Evolutionary conservation across 2,797 vertebrate species (phyloP).

Genomic region (Dryobates pubescens): DNA sequence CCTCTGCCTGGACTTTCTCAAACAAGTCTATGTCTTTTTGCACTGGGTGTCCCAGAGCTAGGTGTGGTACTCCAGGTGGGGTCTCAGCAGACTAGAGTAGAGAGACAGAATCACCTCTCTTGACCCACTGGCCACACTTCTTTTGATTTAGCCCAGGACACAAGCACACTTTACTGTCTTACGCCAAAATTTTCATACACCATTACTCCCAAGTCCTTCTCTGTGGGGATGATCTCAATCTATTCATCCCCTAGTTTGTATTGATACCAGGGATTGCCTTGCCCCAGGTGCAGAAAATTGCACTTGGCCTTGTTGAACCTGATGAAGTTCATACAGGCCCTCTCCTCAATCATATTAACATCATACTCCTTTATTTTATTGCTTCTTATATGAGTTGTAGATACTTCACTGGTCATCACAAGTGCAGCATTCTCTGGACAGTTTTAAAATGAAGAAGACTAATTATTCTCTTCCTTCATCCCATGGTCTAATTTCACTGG

Average conservation of each 20-base stretch:
- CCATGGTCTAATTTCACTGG: not conserved
- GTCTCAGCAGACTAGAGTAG: no score
- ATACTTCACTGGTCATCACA: not conserved
- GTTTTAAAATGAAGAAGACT: not conserved
- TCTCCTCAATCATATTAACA: not conserved
- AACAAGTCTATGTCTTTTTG: no score
- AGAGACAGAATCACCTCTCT: no score
- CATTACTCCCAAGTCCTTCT: not conserved
- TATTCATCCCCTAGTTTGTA: not conserved
- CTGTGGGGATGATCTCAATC: not conserved
- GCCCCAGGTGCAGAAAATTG: not conserved
- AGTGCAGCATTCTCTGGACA: not conserved
- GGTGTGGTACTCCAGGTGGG: no score
- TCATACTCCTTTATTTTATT: not conserved
- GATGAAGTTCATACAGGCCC: not conserved
- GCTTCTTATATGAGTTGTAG: not conserved
- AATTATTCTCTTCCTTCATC: not conserved
- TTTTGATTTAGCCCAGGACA: not conserved
- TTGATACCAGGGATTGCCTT: not conserved
- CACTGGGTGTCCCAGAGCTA: no score
- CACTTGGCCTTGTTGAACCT: not conserved
- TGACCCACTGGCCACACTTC: no score
- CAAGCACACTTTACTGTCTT: fast-evolving
- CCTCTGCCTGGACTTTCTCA: no score
- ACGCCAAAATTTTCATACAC: not conserved